Base-by-base conservation (phyloP, 1,140 invertebrate species). In the Chironomus tepperi region DNA sequence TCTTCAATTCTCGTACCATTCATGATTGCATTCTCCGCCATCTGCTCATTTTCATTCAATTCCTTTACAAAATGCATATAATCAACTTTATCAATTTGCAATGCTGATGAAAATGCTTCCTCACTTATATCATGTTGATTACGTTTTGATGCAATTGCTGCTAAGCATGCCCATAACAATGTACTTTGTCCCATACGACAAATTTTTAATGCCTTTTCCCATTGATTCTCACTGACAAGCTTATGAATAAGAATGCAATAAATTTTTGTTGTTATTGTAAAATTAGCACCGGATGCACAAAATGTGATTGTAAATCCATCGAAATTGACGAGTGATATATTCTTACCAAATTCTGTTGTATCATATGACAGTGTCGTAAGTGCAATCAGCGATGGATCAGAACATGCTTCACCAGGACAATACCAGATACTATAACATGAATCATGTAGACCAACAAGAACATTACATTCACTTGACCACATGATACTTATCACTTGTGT, bases 81-180 rank as follows among this genome's bases (percentile, higher is more conserved):
- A 77, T 90, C 86, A 0, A 97, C 95, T 86, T 96, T 97, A 78
- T 97, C 95, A 73, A 88, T 89, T 86, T 94, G 90, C 76, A 90
- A 86, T 42, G 97, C 91, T n/a, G 93, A 92, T 24, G 94, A 91
- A 82, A 95, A 98, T 21, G 93, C 92, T 80, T 96, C 90, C 85
- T 97, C 94, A 9, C 94, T 94, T 43, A 93, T 89, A 75, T 90
- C 87, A 43, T 96, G 81, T 78, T 95, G 88, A 79, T 89, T 91
- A 70, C 88, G 88, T 74, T 91, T 87, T 0, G 89, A 90, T 42
- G 95, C 89, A 83, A 96, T 87, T 0, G 91, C 92, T 1, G 95
- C 95, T 78, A 97, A 84, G 76, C 91, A 92, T 9, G 93, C 90
- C 95, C 95, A 97, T 15, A 96, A 81, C 73, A 86, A 87, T 73